Base-by-base conservation (phyloP, 2,113 vertebrate genomes). In the Triplophysa dalaica region DNA sequence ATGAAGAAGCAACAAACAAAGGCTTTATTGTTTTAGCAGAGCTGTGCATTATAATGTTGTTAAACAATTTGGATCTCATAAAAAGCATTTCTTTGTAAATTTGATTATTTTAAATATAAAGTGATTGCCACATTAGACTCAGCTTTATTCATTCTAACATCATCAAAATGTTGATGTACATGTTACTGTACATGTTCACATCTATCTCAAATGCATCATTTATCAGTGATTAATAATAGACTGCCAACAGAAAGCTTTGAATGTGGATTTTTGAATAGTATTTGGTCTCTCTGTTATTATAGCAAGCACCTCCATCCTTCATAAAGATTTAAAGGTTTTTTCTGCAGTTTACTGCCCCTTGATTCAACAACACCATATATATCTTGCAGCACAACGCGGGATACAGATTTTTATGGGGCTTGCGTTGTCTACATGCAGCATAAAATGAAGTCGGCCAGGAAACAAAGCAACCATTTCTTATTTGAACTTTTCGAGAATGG, bases 271-370 rank as follows among this genome's bases (percentile, higher is more conserved):
- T 83, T 21, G 64, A 72, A 60, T 75, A 75, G 66, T 48, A 72
- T 70, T 80, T 75, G 67, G n/a, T 73, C 21, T 17, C 58, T 78
- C 24, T 60, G 77, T 52, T 56, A 38, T 69, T 21, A 62, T 65
- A 61, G 41, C 41, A 62, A 73, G 63, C 72, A 70, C 10, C 60
- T 48, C 29, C 73, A 80, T 83, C 52, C 70, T 81, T 83, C 77
- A 80, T 10, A 56, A 73, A 77, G 82, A 81, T 77, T 73, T 70
- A 80, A 45, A 80, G 74, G 17, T 64, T 77, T 19, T 29, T 60
- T 60, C 60, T 38, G 45, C 50, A 48, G 17, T 13, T 48, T 54
- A 29, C 56, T 67, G 78, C 56, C 45, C 66, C 43, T 48, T 69
- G 74, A 61, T 26, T 14, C 17, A 70, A 72, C 61, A 62, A 33